Percentiles rank a stretch among this genome's conserved stretches.
phyloP scores from a whole-genome alignment of 30 jellyfish, hydroid and myxozoan genomes.

The Calvadosia cruxmelitensis region DNA sequence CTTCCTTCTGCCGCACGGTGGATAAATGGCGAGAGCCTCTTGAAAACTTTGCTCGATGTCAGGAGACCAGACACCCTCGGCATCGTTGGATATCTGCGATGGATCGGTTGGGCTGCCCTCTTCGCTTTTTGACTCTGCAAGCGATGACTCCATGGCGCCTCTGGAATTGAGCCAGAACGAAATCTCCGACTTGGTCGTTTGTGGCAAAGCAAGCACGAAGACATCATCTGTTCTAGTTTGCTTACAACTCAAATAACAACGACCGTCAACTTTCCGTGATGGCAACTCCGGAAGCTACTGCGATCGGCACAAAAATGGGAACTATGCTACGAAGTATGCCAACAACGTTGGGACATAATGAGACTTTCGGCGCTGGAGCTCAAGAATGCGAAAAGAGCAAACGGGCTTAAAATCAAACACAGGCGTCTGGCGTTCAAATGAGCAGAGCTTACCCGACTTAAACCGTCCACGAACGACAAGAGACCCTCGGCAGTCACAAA shows the following conservation, averaged over 20 bases:
- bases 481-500: too few relatives aligned
- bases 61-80: slow-evolving; percentile 97
- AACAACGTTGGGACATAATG: slow-evolving; percentile 36
- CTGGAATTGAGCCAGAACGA: too few relatives aligned
- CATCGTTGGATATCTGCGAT: slow-evolving; percentile 85
- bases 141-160: slow-evolving; percentile 2
- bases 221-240: too few relatives aligned
- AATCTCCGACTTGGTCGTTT: too few relatives aligned
- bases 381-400: background rate
- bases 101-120: slow-evolving; percentile 54
- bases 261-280: too few relatives aligned
- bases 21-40: slow-evolving; percentile 87
- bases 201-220: too few relatives aligned
- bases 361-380: slow-evolving; percentile 24
- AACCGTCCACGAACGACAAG: too few relatives aligned
- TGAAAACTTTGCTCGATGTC: slow-evolving; percentile 91
- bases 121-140: slow-evolving; percentile 64
- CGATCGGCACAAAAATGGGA: slow-evolving; percentile 47
- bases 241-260: too few relatives aligned
- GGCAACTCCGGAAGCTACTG: slow-evolving; percentile 28
- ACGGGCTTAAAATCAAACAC: background rate
- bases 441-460: background rate
- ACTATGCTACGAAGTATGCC: slow-evolving; percentile 65
- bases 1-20: slow-evolving; percentile 93
- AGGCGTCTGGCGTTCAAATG: background rate